Conservation (phyloP, 2,888 invertebrate genomes). For the Apamea anceps region DNA sequence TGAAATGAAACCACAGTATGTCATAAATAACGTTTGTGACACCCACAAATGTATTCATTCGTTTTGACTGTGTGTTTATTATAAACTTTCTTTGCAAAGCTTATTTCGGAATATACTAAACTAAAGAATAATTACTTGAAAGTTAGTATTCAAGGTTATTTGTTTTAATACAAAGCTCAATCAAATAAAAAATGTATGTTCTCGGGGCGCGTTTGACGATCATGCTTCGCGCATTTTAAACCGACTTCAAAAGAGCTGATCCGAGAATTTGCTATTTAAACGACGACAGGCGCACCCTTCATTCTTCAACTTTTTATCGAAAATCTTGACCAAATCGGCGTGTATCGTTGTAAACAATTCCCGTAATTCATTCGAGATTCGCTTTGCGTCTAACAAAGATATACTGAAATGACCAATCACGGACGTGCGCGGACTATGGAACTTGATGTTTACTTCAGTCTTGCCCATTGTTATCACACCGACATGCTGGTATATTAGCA, state of each 20-base stretch:
- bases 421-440: constrained; percentile 83
- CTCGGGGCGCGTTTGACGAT: neutral
- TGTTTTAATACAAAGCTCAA: neutral
- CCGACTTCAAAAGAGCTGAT: constrained; percentile 30
- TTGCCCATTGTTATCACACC: constrained; percentile 74
- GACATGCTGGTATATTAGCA: constrained; percentile 59
- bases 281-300: constrained; percentile 65
- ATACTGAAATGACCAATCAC: constrained; percentile 89
- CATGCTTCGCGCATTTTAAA: constrained; percentile 32
- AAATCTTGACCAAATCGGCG: constrained; percentile 72
- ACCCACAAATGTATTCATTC: constrained; percentile 59
- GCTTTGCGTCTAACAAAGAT: constrained; percentile 84
- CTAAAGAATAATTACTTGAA: neutral
- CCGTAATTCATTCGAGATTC: constrained; percentile 86
- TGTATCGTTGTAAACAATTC: constrained; percentile 83
- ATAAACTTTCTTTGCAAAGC: constrained; percentile 11
- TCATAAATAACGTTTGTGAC: constrained; percentile 69
- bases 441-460: constrained; percentile 77
- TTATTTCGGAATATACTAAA: neutral
- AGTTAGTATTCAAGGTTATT: neutral
- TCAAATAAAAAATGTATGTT: constrained; percentile 16
- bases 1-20: constrained; percentile 68
- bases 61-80: constrained; percentile 39
- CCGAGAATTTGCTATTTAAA: constrained; percentile 66
- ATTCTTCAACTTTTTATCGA: constrained; percentile 69